Evolutionary conservation across 2,797 vertebrate genomes (phyloP).

Genomic region (Sebastiscus tertius): DNA sequence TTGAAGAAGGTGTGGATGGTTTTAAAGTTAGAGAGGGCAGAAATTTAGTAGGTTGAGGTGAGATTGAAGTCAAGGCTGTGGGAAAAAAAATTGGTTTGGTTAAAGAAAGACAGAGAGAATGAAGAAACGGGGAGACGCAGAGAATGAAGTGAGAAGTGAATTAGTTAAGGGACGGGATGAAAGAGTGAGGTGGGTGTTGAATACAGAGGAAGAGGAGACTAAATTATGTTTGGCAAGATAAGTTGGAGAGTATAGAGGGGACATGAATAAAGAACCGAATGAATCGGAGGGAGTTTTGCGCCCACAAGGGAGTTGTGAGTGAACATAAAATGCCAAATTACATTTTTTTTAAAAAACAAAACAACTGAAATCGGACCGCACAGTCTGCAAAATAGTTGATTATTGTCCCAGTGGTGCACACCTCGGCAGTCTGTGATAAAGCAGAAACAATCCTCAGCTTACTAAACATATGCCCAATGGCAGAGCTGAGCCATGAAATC

Average conservation of each 20-base stretch:
- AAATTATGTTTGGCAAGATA: not conserved
- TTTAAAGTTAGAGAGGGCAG: not conserved
- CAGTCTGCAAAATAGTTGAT: not conserved
- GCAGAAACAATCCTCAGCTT: not conserved
- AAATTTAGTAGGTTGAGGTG: not conserved
- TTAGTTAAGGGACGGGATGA: not conserved
- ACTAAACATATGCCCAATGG: not conserved
- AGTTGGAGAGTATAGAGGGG: not conserved
- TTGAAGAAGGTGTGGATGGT: not conserved
- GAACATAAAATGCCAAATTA: not conserved
- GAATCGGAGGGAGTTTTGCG: not conserved
- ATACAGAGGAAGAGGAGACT: not conserved
- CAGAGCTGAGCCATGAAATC: constrained; percentile 22
- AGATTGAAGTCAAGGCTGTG: not conserved
- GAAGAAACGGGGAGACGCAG: not conserved
- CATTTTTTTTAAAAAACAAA: not conserved
- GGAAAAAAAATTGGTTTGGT: constrained; percentile 7
- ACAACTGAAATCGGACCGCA: not conserved
- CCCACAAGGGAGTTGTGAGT: not conserved
- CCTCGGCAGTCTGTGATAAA: not conserved
- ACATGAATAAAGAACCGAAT: not conserved
- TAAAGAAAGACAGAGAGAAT: not conserved
- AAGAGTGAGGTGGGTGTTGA: not conserved
- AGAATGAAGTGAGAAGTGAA: not conserved
- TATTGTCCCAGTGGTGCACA: not conserved